Conservation (phyloP, 2,888 invertebrate genomes). For the Drosophila fulvimacula region DNA sequence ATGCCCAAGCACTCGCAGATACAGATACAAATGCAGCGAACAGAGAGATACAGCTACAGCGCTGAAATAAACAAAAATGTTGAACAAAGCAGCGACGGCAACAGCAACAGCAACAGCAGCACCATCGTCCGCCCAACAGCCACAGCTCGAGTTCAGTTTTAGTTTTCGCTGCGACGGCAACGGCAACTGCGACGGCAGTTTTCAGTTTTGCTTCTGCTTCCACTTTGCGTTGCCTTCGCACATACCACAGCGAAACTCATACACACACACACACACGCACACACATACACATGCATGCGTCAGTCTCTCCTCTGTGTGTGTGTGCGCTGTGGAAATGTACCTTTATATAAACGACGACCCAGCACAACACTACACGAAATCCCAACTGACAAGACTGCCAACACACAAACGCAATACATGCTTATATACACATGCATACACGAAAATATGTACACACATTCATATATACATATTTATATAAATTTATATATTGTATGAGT, state of each 20-base stretch:
- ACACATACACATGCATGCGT: constrained; percentile 40
- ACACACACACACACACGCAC: constrained; percentile 34
- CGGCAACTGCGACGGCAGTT: constrained; percentile 60
- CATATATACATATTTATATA: constrained; percentile 27
- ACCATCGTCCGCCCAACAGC: constrained; percentile 48
- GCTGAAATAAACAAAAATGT: constrained; percentile 81
- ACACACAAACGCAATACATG: constrained; percentile 52
- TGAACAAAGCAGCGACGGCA: constrained; percentile 67
- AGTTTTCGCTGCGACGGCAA: constrained; percentile 68
- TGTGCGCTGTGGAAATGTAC: constrained; percentile 72
- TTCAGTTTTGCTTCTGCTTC: constrained; percentile 64
- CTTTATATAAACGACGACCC: constrained; percentile 78
- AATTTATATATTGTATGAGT: constrained; percentile 15
- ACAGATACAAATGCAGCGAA: constrained; percentile 50
- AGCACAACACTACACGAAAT: constrained; percentile 77
- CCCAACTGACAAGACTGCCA: constrained; percentile 82
- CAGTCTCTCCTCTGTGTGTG: constrained; percentile 22
- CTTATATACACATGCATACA: constrained; percentile 37
- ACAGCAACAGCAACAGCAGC: constrained; percentile 37
- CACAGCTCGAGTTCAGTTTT: constrained; percentile 72
- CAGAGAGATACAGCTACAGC: constrained; percentile 54
- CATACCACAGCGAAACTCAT: constrained; percentile 66
- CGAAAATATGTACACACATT: constrained; percentile 34
- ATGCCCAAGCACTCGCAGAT: constrained; percentile 61
- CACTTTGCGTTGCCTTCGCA: constrained; percentile 74